These are phyloP conservation scores for Chaunax sp. DNA, from an alignment of 2,797 vertebrate genomes.

Conservation along the genomic window DNA sequence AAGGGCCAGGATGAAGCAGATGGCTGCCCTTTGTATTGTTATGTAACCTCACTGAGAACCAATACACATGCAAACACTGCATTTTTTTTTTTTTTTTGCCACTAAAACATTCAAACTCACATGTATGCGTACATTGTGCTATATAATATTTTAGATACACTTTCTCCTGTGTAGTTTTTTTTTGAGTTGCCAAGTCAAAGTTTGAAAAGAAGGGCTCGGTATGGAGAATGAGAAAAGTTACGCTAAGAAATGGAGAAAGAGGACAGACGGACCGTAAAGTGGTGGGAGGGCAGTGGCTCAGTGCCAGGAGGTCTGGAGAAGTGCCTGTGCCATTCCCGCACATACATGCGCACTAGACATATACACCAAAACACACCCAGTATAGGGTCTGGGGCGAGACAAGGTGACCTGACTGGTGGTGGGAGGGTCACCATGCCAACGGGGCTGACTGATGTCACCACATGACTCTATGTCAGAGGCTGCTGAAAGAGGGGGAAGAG, in stretches of 20 bases:
- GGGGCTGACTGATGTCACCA: constrained; percentile 65
- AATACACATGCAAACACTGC: constrained; percentile 40
- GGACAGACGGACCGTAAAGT: constrained; percentile 36
- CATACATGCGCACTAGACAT: constrained; percentile 7
- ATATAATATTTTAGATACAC: background rate
- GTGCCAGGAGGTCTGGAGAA: constrained; percentile 58
- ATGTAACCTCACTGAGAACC: constrained; percentile 67
- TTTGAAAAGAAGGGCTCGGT: background rate
- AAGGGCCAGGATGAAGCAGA: constrained; percentile 73
- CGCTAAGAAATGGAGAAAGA: constrained; percentile 29
- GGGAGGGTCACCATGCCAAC: constrained; percentile 73
- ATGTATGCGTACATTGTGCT: background rate
- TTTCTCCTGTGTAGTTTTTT: constrained; percentile 1
- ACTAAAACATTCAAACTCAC: background rate
- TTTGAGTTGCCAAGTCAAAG: constrained; percentile 1
- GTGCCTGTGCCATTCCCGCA: constrained; percentile 48
- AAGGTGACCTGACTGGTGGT: constrained; percentile 74
- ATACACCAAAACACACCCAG: constrained; percentile 27
- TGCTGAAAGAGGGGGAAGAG: constrained; percentile 18
- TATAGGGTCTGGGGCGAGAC: constrained; percentile 50
- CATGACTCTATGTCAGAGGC: constrained; percentile 57
- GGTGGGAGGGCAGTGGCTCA: constrained; percentile 45
- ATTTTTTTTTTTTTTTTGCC: constrained; percentile 4
- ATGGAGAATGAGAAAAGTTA: background rate
- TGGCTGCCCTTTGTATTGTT: constrained; percentile 77